Base-by-base conservation (phyloP, 2,888 invertebrate species). In the Chesias legatella region DNA sequence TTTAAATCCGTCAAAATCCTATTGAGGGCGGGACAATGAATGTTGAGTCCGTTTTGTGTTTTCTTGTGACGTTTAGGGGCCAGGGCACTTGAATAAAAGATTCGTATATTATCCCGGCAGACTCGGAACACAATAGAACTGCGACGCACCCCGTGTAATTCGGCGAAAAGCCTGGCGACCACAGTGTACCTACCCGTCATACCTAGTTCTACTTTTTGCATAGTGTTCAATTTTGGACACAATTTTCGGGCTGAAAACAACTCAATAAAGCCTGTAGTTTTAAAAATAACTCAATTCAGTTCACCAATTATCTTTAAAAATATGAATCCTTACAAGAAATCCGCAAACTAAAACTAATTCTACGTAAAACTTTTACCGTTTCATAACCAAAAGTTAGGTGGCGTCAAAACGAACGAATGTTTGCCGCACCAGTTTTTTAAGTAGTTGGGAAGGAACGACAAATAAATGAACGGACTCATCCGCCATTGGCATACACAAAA, bases 41-140 rank as follows among this genome's bases (percentile, higher is more conserved):
- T 67, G 77, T 73, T 75, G 74, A 74, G 72, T 79, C 66, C 77
- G 78, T 79, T 80, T 75, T 79, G 69, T 73, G 68, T 79, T 81
- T 77, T 79, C 78, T 82, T 80, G 73, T 63, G 68, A 70, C 68
- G 71, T 77, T 78, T 63, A 67, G 73, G 71, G 79, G 65, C 74
- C 74, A 70, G 67, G 65, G 78, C 77, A 82, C 79, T 82, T 85
- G 85, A 84, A 86, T 85, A 86, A 86, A 85, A 85, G 81, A 85
- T 85, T 80, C 76, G 76, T 75, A 75, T 79, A 81, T 83, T 80
- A 82, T 82, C 72, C 77, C 70, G 56, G 60, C 75, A 67, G 63
- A 62, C 61, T 59, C 59, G 46, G 64, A 67, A 63, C 58, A 88
- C 84, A 88, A 85, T 84, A 48, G 78, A 63, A 63, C 64, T 62